Conservation (phyloP, 2,888 invertebrate genomes). For the Catocala fraxini region DNA sequence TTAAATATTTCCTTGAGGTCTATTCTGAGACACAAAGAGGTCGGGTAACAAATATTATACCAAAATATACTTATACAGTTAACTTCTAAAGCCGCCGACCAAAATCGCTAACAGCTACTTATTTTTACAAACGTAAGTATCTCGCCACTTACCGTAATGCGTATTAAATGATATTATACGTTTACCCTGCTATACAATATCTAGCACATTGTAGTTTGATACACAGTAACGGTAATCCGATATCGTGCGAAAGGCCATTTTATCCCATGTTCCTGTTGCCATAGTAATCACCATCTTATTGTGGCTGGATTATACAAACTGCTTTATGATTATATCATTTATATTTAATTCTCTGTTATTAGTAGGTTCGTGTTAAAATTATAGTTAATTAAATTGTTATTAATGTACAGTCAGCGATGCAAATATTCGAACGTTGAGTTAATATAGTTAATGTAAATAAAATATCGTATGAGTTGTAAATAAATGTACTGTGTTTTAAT, state of each 20-base stretch:
- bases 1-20: slow-evolving; percentile 25
- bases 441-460: no score
- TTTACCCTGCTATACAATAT: slow-evolving; percentile 48
- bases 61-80: slow-evolving; percentile 14
- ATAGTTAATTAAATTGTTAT: no score
- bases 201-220: slow-evolving; percentile 43
- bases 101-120: slow-evolving; percentile 34
- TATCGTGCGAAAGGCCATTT: slow-evolving; percentile 47
- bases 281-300: slow-evolving; percentile 29
- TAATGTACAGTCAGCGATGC: no score
- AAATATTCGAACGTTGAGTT: no score
- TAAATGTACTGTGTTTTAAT: no score
- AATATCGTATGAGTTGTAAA: no score
- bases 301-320: slow-evolving; percentile 5
- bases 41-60: slow-evolving; percentile 12
- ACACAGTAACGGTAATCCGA: slow-evolving; percentile 51
- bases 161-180: slow-evolving; percentile 43
- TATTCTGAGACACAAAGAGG: slow-evolving; percentile 22
- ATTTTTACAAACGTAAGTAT: slow-evolving; percentile 37
- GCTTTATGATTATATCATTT: slow-evolving; percentile 9
- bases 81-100: slow-evolving; percentile 19
- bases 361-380: not conserved
- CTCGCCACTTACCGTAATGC: slow-evolving; percentile 40
- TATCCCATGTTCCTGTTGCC: slow-evolving; percentile 29
- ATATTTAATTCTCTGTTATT: not conserved